Base-by-base conservation (phyloP, 2,797 vertebrate species). In the Anableps anableps region DNA sequence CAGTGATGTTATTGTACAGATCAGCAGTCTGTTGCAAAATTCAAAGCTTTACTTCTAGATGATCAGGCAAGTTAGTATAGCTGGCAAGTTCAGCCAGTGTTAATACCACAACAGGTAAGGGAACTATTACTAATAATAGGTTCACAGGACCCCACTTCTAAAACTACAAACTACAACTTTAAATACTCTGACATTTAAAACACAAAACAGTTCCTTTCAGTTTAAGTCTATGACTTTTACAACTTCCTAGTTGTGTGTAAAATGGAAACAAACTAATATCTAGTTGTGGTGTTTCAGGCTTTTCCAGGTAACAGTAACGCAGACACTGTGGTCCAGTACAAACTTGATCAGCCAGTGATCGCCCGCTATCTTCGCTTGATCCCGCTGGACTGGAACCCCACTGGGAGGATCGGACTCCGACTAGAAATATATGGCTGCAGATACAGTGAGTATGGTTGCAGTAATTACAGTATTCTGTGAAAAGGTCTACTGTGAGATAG, bases 281-380 rank as follows among this genome's bases (percentile, higher is more conserved):
- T 62, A 1, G 58, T 34, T 62, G 29, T 62, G 58, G 31, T 36
- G 76, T 89, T 89, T 0, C 88, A 99, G 98, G 95, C 95, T 36
- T 98, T 99, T 86, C 89, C 95, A 71, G 98, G 98, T 26, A 99
- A 99, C 93, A 96, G 88, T 43, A 98, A 99, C 0, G 96, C 98
- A 1, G 98, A 99, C 87, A 95, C 96, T 0, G 96, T 98, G 85
- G 95, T 97, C 80, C 97, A 97, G 75, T 97, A 98, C 92, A 98
- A 98, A 58, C 93, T 99, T 0, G 94, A 96, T 11, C 96, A 97
- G 83, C 95, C 96, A 0, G 45, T 97, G 86, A 96, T 97, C 47
- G 94, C 97, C 26, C 97, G 97, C 0, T 99, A 96, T 90, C 68
- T 99, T 38, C 96, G 97, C 41, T 96, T 99, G 36, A 43, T 98